Evolutionary conservation across 2,797 vertebrate genomes (phyloP).

Genomic region (Enteromius unitaeniatus): DNA sequence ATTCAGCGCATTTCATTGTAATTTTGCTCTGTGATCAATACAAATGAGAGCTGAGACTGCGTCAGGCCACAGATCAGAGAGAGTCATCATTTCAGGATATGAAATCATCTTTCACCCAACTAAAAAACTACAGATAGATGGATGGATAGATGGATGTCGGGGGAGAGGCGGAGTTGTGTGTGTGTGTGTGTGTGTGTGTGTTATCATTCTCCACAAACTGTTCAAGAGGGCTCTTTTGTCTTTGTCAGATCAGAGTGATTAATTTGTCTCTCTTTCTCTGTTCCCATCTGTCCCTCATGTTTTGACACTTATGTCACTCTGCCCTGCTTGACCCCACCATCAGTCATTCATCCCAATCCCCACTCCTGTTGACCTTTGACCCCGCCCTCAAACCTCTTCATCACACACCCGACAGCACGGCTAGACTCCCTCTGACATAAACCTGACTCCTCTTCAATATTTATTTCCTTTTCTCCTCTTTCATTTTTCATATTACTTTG

Average conservation of each 20-base stretch:
- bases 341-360: slow-evolving; percentile 57
- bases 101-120: slow-evolving; percentile 55
- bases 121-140: slow-evolving; percentile 30
- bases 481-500: background rate
- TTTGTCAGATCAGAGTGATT: slow-evolving; percentile 61
- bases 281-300: slow-evolving; percentile 5
- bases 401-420: slow-evolving; percentile 46
- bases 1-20: slow-evolving; percentile 47
- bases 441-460: slow-evolving; percentile 27
- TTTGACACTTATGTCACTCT: slow-evolving; percentile 53
- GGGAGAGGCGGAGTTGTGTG: background rate
- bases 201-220: slow-evolving; percentile 16
- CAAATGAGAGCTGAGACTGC: slow-evolving; percentile 40
- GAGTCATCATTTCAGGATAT: slow-evolving; percentile 54
- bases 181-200: slow-evolving; percentile 32
- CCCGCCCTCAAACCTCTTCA: slow-evolving; percentile 51
- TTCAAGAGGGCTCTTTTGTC: slow-evolving; percentile 45
- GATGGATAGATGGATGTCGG: slow-evolving; percentile 21
- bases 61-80: slow-evolving; percentile 27
- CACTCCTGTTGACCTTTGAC: slow-evolving; percentile 47
- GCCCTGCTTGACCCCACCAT: slow-evolving; percentile 46
- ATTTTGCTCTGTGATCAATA: slow-evolving; percentile 53
- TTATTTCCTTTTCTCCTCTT: slow-evolving; percentile 21
- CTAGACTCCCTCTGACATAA: slow-evolving; percentile 28
- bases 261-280: slow-evolving; percentile 46